phyloP scores from a whole-genome alignment of 2,113 vertebrate species.

The Enhydra lutris region DNA sequence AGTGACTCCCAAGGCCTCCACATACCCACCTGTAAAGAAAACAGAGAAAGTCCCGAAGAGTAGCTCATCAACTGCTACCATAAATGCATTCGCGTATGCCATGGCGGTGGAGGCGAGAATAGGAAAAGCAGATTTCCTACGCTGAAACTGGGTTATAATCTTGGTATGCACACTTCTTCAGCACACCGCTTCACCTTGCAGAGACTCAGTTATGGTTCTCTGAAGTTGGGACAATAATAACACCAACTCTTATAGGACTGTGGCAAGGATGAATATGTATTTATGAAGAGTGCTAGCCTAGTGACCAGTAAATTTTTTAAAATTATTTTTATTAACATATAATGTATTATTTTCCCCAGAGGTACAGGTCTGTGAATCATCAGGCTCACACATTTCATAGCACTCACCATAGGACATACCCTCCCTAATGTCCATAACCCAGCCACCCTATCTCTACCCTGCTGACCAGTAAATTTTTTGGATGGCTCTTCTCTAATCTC shows the following conservation, averaged over 20 bases:
- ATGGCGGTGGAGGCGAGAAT: neutral
- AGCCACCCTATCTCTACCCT: too few relatives aligned
- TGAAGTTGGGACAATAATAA: neutral
- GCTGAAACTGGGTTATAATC: neutral
- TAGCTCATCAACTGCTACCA: neutral
- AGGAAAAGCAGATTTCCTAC: neutral
- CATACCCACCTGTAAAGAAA: conserved; percentile 80
- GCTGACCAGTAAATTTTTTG: neutral
- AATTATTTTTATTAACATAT: too few relatives aligned
- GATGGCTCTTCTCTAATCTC: neutral
- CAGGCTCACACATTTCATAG: too few relatives aligned
- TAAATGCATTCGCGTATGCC: neutral
- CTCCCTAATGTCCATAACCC: too few relatives aligned
- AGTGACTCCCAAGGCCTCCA: conserved; percentile 78
- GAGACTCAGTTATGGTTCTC: neutral
- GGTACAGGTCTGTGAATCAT: too few relatives aligned
- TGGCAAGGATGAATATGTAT: neutral
- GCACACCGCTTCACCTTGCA: neutral
- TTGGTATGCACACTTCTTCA: neutral
- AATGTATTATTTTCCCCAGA: too few relatives aligned
- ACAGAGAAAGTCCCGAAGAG: neutral
- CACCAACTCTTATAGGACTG: neutral
- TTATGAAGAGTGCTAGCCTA: neutral
- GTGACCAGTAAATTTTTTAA: neutral
- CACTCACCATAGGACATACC: too few relatives aligned